Base-by-base conservation (phyloP, 2,113 vertebrate species). In the Clupea harengus region DNA sequence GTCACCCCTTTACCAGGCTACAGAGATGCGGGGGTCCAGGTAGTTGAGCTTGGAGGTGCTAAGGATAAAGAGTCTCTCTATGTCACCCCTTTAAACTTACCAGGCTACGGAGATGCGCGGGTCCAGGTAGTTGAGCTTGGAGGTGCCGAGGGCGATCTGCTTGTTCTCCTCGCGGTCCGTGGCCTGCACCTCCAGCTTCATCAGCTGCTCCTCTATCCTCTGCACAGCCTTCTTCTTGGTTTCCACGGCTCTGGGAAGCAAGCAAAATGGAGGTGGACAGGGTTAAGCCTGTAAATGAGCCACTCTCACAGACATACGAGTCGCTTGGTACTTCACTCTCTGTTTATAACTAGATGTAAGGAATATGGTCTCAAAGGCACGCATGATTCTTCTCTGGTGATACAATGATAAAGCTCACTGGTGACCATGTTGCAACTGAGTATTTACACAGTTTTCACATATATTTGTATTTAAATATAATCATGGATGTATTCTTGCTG, bases 91-190 rank as follows among this genome's bases (percentile, higher is more conserved):
- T 47, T 47, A 10, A 25, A 18, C 95, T 94, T 95, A 99, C 98
- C 98, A 99, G 91, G 98, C 96, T 81, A 99, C 97, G 80, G 97
- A 97, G 94, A 99, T 99, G 90, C 98, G 96, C 52, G 97, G 98
- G 93, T 99, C 98, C 94, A 99, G 93, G 91, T 99, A 99, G 95
- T 99, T 99, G 89, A 99, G 97, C 95, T 99, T 98, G 92, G 98
- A 99, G 88, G 98, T 99, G 91, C 97, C 95, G 93, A 99, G 92
- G 87, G 98, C 97, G 0, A 99, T 99, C 90, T 99, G 97, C 92
- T 99, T 99, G 93, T 99, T 99, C 89, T 99, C 97, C 92, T 99
- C 98, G 91, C 97, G 92, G 91, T 99, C 98, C 86, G 98, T 99
- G 88, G 97, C 97, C 92, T 98, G 98, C 87, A 99, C 96, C 94